Base-by-base conservation (phyloP, 2,888 invertebrate genomes). In the Chorisops tibialis region DNA sequence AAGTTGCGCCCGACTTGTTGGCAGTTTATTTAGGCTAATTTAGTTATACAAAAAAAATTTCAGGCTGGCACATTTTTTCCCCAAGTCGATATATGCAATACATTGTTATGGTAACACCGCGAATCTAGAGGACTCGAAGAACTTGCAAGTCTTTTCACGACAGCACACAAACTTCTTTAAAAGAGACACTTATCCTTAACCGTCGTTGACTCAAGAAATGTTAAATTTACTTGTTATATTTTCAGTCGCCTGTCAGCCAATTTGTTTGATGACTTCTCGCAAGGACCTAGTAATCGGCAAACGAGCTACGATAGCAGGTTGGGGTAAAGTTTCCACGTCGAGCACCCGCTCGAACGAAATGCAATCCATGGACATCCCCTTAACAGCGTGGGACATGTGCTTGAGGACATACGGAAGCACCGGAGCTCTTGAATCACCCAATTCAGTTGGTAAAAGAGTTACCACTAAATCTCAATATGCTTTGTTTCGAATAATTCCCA, bases 221-320 rank as follows among this genome's bases (percentile, higher is more conserved):
- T n/a, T n/a, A n/a, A n/a, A n/a, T n/a, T n/a, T n/a, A n/a, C n/a
- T n/a, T n/a, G n/a, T n/a, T n/a, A n/a, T n/a, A n/a, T 68, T 75
- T 78, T 66, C 79, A 91, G 91, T 88, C 73, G 87, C 89, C 68
- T 86, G 86, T 1, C 89, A 89, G 69, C 90, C 90, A 68, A 83
- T 90, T 69, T 91, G 91, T 72, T 74, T 87, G 68, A 76, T 79
- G 63, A 76, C 77, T 67, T 74, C 75, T 64, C 73, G 78, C 47
- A 71, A 72, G 58, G 77, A 78, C 68, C 69, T 79, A 67, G 71
- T 77, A 30, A 76, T 79, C 56, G 78, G 78, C 18, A 77, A 76
- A 63, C 70, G 78, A 11, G 74, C 78, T n/a, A 75, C 73, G 16
- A 76, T 78, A 54, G 74, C 75, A 35, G 78, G 78, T 2, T 78